Percentiles rank a stretch among this genome's conserved stretches.
These are phyloP conservation scores for Cetoscarus ocellatus DNA, from an alignment of 2,797 vertebrate species.

Conservation along the genomic window DNA sequence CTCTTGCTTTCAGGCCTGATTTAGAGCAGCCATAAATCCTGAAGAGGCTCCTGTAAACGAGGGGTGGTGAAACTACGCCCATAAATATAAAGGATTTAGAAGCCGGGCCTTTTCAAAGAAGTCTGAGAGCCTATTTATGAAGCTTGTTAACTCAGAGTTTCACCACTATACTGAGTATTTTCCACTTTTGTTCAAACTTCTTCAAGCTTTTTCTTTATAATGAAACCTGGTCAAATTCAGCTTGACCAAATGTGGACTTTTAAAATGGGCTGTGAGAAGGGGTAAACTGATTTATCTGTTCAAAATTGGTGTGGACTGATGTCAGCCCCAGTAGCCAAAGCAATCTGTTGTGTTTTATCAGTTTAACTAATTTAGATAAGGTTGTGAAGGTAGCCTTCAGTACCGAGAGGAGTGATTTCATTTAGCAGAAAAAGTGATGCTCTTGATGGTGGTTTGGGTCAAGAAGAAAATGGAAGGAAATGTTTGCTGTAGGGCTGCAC, in stretches of 20 bases:
- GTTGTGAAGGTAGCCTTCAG: no score
- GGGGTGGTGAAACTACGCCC: constrained; percentile 70
- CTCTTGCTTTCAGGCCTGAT: constrained; percentile 78
- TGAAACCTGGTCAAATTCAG: constrained; percentile 13
- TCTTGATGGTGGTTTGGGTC: no score
- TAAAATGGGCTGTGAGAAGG: constrained; percentile 8
- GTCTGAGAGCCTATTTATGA: constrained; percentile 67
- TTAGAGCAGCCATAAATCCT: constrained; percentile 81
- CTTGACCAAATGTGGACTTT: constrained; percentile 1
- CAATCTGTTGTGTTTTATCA: no score
- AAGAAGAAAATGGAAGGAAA: no score
- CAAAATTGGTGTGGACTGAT: no score
- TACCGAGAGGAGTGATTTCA: no score
- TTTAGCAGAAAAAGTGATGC: no score
- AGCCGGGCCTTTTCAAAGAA: constrained; percentile 67
- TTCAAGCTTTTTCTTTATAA: constrained; percentile 19
- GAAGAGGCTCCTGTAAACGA: constrained; percentile 77
- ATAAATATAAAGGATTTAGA: constrained; percentile 80
- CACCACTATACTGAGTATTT: constrained; percentile 44
- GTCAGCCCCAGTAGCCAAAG: no score
- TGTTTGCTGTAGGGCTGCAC: no score
- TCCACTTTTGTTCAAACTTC: constrained; percentile 32
- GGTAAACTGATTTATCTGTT: no score
- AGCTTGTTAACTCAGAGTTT: constrained; percentile 69
- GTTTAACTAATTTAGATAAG: no score